phyloP scores from a whole-genome alignment of 2,113 vertebrate species.

The Tetrao urogallus region DNA sequence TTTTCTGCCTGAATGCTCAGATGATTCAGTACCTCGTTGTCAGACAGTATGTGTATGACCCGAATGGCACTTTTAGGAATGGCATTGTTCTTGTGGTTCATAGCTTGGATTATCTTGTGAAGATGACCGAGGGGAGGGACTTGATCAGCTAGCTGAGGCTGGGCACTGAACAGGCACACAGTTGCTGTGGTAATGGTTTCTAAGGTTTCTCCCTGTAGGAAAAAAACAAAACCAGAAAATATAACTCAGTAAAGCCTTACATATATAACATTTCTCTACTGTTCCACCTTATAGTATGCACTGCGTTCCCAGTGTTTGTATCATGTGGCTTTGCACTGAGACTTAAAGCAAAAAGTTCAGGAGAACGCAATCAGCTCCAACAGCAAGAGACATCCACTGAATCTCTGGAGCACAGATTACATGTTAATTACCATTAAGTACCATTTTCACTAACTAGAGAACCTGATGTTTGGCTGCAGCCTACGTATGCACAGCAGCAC shows the following conservation, averaged over 20 bases:
- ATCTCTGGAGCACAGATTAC: not conserved
- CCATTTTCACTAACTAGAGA: not conserved
- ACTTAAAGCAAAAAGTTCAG: not conserved
- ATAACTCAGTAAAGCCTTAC: not conserved
- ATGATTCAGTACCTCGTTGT: conserved; percentile 89
- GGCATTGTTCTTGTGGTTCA: conserved; percentile 95
- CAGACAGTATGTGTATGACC: conserved; percentile 91
- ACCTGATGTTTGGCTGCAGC: not conserved
- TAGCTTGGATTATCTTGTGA: conserved; percentile 91
- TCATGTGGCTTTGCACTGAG: not conserved
- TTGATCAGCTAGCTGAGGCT: conserved; percentile 94
- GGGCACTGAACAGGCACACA: conserved; percentile 93
- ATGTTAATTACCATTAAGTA: not conserved
- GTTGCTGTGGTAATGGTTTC: conserved; percentile 95
- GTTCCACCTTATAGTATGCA: not conserved
- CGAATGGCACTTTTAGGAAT: conserved; percentile 96
- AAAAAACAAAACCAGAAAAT: not conserved
- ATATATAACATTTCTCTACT: not conserved
- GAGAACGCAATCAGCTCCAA: not conserved
- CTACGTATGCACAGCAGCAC: not conserved
- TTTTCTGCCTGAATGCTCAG: not conserved
- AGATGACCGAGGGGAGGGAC: conserved; percentile 96
- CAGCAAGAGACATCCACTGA: not conserved
- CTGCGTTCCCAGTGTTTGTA: not conserved
- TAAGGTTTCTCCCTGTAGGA: conserved; percentile 90